Percentiles rank a stretch among this genome's conserved stretches.
Conservation (phyloP, 1,140 invertebrate genomes). For the Palaemon carinicauda region DNA sequence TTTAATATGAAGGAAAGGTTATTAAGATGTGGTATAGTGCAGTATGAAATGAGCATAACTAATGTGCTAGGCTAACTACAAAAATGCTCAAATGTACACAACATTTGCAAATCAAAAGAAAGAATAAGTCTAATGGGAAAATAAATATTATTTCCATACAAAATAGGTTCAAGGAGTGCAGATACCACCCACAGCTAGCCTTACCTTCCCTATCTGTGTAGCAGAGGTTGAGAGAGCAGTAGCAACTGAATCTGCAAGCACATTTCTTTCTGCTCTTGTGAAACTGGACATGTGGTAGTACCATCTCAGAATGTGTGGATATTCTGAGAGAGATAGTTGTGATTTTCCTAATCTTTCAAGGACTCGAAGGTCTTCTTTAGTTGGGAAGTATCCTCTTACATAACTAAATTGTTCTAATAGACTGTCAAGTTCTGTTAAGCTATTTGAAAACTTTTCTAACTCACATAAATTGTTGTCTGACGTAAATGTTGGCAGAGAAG, state of each 20-base stretch:
- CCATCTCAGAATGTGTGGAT: constrained; percentile 50
- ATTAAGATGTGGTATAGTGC: too few species aligned
- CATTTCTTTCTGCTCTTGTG: constrained; percentile 27
- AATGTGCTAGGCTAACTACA: too few species aligned
- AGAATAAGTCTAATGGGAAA: too few species aligned
- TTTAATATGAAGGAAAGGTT: too few species aligned
- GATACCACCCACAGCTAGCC: background rate
- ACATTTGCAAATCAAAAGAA: too few species aligned
- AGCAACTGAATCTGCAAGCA: constrained; percentile 2
- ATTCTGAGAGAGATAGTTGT: background rate
- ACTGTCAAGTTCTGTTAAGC: constrained; percentile 24
- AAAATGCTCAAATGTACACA: too few species aligned
- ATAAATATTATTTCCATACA: too few species aligned
- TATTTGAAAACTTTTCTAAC: background rate
- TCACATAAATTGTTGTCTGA: background rate
- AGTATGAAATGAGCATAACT: too few species aligned
- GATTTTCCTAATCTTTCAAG: background rate
- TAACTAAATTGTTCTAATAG: constrained; percentile 32
- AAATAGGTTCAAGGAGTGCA: background rate
- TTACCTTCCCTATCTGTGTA: constrained; percentile 4
- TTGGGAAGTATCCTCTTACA: constrained; percentile 40
- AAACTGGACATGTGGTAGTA: constrained; percentile 56
- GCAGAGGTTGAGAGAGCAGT: background rate
- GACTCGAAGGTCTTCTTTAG: constrained; percentile 38
- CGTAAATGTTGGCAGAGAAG: background rate